These are phyloP conservation scores for Drosophila hydei DNA, from an alignment of 1,140 invertebrate genomes.

Conservation along the genomic window DNA sequence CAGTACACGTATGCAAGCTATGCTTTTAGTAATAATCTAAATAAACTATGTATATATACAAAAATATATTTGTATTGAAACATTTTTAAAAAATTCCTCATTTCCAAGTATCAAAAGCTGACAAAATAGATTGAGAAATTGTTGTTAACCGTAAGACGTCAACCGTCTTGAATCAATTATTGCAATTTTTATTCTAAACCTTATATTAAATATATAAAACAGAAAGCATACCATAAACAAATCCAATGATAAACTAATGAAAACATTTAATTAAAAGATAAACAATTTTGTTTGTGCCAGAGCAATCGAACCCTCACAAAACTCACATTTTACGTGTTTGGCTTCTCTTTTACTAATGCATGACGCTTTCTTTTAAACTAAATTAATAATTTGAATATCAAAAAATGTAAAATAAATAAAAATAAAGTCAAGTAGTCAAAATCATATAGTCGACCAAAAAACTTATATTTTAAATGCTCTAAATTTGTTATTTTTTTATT, in stretches of 20 bases:
- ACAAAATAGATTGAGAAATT: constrained; percentile 58
- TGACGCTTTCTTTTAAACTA: constrained; percentile 16
- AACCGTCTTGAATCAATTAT: constrained; percentile 29
- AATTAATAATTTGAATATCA: not conserved
- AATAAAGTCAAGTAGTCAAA: constrained; percentile 23
- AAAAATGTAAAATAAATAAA: constrained; percentile 4
- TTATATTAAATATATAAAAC: constrained; percentile 39
- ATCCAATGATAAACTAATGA: constrained; percentile 29
- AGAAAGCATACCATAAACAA: constrained; percentile 63
- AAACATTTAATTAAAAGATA: constrained; percentile 23
- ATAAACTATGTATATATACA: constrained; percentile 39
- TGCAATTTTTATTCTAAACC: constrained; percentile 18
- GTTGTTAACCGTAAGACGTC: constrained; percentile 25
- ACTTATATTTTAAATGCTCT: not conserved
- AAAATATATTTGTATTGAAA: constrained; percentile 41
- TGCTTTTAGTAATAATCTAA: constrained; percentile 34
- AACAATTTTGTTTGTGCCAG: constrained; percentile 45
- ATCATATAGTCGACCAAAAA: not conserved
- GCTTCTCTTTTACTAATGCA: constrained; percentile 25
- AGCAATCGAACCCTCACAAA: constrained; percentile 44
- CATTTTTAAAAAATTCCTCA: constrained; percentile 45
- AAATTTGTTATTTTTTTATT: not conserved
- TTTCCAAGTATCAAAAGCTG: constrained; percentile 77
- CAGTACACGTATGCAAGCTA: constrained; percentile 16
- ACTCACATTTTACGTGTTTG: constrained; percentile 20